Evolutionary conservation across 2,113 vertebrate genomes (phyloP).

Genomic region (Notarius lentiginosus): DNA sequence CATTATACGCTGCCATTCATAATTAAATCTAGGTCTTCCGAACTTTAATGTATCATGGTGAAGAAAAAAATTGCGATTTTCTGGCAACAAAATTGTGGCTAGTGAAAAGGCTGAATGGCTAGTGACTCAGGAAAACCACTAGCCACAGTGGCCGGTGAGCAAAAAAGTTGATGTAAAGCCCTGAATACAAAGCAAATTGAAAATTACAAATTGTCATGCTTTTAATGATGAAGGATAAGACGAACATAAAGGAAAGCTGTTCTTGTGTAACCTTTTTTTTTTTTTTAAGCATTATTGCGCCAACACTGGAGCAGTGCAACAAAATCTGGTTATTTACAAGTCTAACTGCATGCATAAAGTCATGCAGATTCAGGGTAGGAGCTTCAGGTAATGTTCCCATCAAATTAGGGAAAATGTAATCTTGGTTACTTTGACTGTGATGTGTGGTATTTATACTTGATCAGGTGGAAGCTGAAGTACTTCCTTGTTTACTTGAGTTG

Average conservation of each 20-base stretch:
- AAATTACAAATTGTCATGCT: neutral
- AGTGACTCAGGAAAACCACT: no score
- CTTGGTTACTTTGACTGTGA: neutral
- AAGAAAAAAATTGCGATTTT: no score
- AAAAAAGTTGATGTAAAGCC: no score
- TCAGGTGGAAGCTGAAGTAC: neutral
- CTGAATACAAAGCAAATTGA: neutral
- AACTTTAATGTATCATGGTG: no score
- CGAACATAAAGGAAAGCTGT: neutral
- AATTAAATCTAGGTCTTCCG: no score
- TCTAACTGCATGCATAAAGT: neutral
- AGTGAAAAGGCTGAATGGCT: no score
- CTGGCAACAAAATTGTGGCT: no score
- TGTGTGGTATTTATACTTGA: neutral
- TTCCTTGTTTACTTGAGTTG: neutral
- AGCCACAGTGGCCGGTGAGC: no score
- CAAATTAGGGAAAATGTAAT: neutral
- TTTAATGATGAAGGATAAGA: neutral
- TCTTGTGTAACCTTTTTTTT: neutral
- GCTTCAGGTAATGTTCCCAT: neutral
- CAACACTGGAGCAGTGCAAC: neutral
- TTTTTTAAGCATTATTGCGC: no score
- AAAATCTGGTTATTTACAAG: neutral
- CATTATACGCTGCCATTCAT: no score
- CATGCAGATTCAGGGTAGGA: neutral